Evolutionary conservation across 2,888 invertebrate genomes (phyloP).

Genomic region (Rhingia campestris): DNA sequence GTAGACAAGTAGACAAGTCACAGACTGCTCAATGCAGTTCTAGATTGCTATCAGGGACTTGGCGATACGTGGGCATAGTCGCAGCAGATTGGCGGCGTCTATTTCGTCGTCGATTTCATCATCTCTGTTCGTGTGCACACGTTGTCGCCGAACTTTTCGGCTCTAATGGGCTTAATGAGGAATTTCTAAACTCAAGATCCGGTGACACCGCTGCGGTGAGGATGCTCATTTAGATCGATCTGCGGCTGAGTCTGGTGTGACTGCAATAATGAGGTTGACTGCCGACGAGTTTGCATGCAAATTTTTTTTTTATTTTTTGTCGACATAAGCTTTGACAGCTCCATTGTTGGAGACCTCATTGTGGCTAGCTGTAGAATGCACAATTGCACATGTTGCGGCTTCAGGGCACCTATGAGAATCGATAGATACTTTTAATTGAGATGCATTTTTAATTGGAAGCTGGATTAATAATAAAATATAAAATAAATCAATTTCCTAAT

Average conservation of each 20-base stretch:
- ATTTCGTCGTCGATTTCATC: slow-evolving; percentile 29
- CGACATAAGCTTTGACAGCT: too few species aligned
- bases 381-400: too few species aligned
- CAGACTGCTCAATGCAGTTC: slow-evolving; percentile 60
- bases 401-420: too few species aligned
- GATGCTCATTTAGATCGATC: slow-evolving; percentile 61
- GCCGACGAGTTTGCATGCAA: too few species aligned
- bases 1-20: slow-evolving; percentile 50
- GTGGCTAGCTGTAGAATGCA: too few species aligned
- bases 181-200: slow-evolving; percentile 61
- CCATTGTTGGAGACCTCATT: too few species aligned
- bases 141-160: too few species aligned
- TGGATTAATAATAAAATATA: too few species aligned
- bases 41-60: slow-evolving; percentile 57
- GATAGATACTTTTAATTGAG: too few species aligned
- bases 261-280: slow-evolving; percentile 54
- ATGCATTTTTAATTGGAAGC: too few species aligned
- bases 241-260: slow-evolving; percentile 33
- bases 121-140: background rate
- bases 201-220: slow-evolving; percentile 48
- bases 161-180: slow-evolving; percentile 10
- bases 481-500: too few species aligned
- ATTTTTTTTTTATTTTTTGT: too few species aligned
- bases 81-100: background rate
- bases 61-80: slow-evolving; percentile 27